phyloP scores from a whole-genome alignment of 2,113 vertebrate species.

The Nettapus auritus region DNA sequence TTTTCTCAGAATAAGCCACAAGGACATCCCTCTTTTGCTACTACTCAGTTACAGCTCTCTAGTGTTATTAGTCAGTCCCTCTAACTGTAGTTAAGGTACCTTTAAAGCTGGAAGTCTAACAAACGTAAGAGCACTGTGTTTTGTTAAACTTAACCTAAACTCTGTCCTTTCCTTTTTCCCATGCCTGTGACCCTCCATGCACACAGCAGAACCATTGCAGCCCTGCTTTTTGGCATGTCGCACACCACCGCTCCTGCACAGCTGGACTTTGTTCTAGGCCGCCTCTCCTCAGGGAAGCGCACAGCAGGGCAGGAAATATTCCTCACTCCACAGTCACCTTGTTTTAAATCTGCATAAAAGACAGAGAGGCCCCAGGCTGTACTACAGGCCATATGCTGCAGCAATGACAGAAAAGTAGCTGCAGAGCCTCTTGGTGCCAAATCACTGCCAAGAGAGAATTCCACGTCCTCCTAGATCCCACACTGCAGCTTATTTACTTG shows the following conservation, averaged over 20 bases:
- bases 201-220: neutral
- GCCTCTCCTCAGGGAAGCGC: neutral
- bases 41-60: neutral
- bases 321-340: neutral
- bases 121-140: neutral
- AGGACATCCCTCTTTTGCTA: neutral
- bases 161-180: neutral
- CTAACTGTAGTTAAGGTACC: neutral
- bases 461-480: neutral
- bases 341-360: constrained; percentile 2
- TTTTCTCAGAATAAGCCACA: neutral
- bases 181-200: neutral
- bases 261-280: neutral
- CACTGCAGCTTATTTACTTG: constrained; percentile 13
- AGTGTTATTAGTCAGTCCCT: neutral
- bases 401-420: neutral
- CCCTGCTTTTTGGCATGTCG: neutral
- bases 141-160: neutral
- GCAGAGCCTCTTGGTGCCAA: constrained; percentile 9
- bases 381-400: constrained; percentile 32
- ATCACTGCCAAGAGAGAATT: neutral
- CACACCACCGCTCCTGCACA: constrained; percentile 3
- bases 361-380: neutral
- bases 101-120: neutral
- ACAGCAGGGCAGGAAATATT: constrained; percentile 19